Conservation (phyloP, 2,888 invertebrate species). For the Molorchus minor region DNA sequence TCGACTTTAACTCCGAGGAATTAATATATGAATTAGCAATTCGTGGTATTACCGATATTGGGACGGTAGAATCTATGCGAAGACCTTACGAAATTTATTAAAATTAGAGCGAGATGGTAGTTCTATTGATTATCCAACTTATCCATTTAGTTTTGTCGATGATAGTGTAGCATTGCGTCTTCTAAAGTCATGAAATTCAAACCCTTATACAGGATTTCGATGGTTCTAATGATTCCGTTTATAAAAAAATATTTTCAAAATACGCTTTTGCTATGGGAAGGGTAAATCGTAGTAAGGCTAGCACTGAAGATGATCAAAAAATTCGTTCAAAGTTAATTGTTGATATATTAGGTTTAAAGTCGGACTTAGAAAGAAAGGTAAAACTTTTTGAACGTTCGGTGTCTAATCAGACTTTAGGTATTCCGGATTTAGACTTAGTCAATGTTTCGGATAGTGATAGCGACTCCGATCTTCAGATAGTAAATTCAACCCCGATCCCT, state of each 20-base stretch:
- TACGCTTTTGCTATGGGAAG: conserved; percentile 4
- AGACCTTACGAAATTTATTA: conserved; percentile 2
- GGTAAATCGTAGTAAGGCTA: conserved; percentile 4
- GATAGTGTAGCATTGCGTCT: conserved; percentile 8
- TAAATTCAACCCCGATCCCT: neutral
- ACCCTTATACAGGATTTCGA: neutral
- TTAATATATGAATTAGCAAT: neutral
- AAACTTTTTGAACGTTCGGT: neutral
- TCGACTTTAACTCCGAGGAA: neutral
- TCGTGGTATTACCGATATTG: neutral
- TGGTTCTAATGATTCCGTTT: neutral
- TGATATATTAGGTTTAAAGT: conserved; percentile 4
- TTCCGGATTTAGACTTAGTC: conserved; percentile 1
- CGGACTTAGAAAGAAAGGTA: conserved; percentile 1
- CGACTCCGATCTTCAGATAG: neutral
- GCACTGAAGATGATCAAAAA: neutral
- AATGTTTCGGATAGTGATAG: conserved; percentile 4
- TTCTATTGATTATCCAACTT: conserved; percentile 5
- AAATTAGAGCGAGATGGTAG: conserved; percentile 11
- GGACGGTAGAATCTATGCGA: neutral
- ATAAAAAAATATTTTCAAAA: conserved; percentile 5
- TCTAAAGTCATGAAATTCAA: neutral
- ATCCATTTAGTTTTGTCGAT: conserved; percentile 3
- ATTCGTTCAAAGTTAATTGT: conserved; percentile 1
- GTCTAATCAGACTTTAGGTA: conserved; percentile 2